Evolutionary conservation across 2,113 vertebrate genomes (phyloP).

Genomic region (Dicentrarchus labrax): DNA sequence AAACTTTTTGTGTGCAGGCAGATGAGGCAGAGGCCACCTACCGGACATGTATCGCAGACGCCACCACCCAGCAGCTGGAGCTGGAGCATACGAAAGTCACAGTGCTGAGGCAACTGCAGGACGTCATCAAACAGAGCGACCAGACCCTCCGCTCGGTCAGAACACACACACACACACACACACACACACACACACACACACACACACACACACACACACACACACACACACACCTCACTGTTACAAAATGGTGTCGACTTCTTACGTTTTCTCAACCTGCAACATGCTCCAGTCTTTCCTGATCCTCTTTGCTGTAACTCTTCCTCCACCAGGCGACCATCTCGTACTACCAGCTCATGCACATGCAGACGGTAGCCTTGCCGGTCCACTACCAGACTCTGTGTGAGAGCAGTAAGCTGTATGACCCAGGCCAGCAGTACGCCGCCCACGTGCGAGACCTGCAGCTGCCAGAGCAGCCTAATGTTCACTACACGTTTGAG

Average conservation of each 20-base stretch:
- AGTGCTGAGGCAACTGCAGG: slow-evolving; percentile 92
- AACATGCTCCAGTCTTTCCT: background rate
- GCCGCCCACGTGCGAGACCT: slow-evolving; percentile 90
- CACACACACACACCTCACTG: too few species aligned
- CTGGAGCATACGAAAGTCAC: slow-evolving; percentile 97
- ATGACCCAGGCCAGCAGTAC: slow-evolving; percentile 95
- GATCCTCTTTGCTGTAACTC: background rate
- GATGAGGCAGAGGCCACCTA: slow-evolving; percentile 98
- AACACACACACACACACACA: background rate
- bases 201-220: background rate
- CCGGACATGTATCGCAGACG: slow-evolving; percentile 92
- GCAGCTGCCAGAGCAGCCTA: slow-evolving; percentile 88
- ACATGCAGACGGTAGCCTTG: slow-evolving; percentile 93
- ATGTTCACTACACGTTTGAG: slow-evolving; percentile 89
- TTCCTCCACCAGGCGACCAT: slow-evolving; percentile 89
- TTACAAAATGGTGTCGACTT: too few species aligned
- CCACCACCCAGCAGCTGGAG: slow-evolving; percentile 93
- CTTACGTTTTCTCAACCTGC: background rate
- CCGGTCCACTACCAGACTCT: slow-evolving; percentile 96
- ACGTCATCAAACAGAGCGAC: slow-evolving; percentile 95
- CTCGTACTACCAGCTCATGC: slow-evolving; percentile 97
- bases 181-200: background rate
- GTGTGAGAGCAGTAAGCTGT: slow-evolving; percentile 98
- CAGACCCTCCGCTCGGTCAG: slow-evolving; percentile 93
- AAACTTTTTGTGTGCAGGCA: slow-evolving; percentile 79